These are phyloP conservation scores for Drosophila macrospina DNA, from an alignment of 2,888 invertebrate genomes.

Conservation along the genomic window DNA sequence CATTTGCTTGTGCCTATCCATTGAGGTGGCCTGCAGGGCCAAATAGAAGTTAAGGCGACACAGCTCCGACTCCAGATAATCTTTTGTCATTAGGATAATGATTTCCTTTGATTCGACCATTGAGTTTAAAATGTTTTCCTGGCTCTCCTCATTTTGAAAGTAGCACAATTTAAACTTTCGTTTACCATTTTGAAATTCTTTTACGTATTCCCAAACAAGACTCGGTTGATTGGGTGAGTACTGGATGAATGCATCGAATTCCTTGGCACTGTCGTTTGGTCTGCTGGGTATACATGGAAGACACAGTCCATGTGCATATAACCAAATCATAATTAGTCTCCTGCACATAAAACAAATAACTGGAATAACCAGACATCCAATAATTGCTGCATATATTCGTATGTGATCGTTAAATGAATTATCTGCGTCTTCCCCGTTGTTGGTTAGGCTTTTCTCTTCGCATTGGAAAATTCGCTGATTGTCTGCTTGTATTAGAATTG, in stretches of 20 bases:
- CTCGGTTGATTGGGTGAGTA: slow-evolving; percentile 1
- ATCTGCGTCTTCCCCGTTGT: neutral
- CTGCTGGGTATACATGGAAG: neutral
- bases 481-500: too few relatives aligned
- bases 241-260: slow-evolving; percentile 9
- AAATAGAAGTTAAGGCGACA: slow-evolving; percentile 8
- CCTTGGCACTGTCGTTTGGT: slow-evolving; percentile 1
- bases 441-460: neutral
- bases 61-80: neutral
- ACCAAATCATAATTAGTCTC: neutral
- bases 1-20: slow-evolving; percentile 13
- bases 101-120: slow-evolving; percentile 21
- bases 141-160: neutral
- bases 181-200: neutral
- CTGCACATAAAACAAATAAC: neutral
- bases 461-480: neutral
- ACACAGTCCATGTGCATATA: neutral
- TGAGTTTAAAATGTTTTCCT: neutral
- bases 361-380: neutral
- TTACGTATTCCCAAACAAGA: slow-evolving; percentile 1
- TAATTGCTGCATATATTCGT: neutral
- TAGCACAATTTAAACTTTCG: slow-evolving; percentile 4
- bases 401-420: neutral
- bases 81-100: slow-evolving; percentile 12
- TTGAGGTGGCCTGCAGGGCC: slow-evolving; percentile 10